phyloP scores from a whole-genome alignment of 1,140 invertebrate species.

The Elysia chlorotica region DNA sequence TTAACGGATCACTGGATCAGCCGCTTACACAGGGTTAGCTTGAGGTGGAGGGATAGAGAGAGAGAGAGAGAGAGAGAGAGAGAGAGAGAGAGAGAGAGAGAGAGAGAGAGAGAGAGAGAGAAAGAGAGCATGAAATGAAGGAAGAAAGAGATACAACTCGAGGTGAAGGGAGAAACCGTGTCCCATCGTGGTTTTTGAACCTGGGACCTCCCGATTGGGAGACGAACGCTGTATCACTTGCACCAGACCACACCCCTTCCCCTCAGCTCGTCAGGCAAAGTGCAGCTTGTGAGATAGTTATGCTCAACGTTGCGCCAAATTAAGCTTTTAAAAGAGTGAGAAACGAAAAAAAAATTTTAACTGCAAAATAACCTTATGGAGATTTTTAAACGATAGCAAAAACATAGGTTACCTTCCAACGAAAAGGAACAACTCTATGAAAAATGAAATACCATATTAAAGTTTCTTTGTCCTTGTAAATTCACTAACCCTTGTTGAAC shows the following conservation, averaged over 20 bases:
- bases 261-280: not conserved
- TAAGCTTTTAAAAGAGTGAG: too few species aligned
- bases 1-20: too few species aligned
- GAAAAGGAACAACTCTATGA: too few species aligned
- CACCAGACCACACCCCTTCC: not conserved
- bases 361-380: too few species aligned
- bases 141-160: not conserved
- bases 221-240: not conserved
- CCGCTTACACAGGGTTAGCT: too few species aligned
- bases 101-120: not conserved
- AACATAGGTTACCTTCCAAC: too few species aligned
- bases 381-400: too few species aligned
- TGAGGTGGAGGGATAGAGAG: not conserved
- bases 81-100: not conserved
- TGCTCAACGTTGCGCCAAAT: not conserved
- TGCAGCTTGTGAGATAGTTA: not conserved
- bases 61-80: constrained; percentile 8
- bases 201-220: not conserved
- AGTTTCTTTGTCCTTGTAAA: too few species aligned
- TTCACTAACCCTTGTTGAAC: too few species aligned
- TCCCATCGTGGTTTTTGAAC: too few species aligned
- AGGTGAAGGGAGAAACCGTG: not conserved
- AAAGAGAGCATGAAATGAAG: not conserved
- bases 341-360: too few species aligned
- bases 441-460: too few species aligned